A percentile compares a stretch with the other conserved stretches of the same genome.
Conservation (phyloP, 2,888 invertebrate genomes). For the Drosophila paranaensis region DNA sequence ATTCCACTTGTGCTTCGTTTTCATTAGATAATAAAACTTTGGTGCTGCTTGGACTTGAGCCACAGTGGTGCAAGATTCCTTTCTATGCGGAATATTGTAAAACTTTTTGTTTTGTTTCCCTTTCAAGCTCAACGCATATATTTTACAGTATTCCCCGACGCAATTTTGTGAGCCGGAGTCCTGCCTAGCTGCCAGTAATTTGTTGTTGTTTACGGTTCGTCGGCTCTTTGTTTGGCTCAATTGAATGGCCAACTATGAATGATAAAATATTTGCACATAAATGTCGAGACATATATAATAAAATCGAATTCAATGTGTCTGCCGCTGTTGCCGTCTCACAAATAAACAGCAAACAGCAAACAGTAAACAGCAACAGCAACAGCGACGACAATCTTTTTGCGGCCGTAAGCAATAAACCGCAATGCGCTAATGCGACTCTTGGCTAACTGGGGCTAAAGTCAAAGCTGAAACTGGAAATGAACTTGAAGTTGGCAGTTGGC, state of each 20-base stretch:
- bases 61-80: constrained; percentile 29
- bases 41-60: constrained; percentile 4
- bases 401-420: constrained; percentile 76
- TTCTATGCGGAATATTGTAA: neutral
- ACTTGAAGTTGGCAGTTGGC: constrained; percentile 6
- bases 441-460: constrained; percentile 30
- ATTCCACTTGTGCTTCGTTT: constrained; percentile 67
- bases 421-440: constrained; percentile 64
- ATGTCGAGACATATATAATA: constrained; percentile 78
- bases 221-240: constrained; percentile 56
- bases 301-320: constrained; percentile 74
- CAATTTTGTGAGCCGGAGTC: constrained; percentile 8
- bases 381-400: constrained; percentile 24
- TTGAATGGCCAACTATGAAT: constrained; percentile 70
- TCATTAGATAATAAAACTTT: constrained; percentile 29
- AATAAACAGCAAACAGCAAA: constrained; percentile 14
- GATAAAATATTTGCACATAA: constrained; percentile 81
- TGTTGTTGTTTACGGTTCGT: constrained; percentile 62
- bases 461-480: constrained; percentile 8
- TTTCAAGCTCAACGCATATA: neutral
- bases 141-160: neutral
- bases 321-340: constrained; percentile 22
- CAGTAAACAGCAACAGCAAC: constrained; percentile 12
- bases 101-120: neutral
- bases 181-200: constrained; percentile 38